Evolutionary conservation across 2,113 vertebrate genomes (phyloP).

Genomic region (Neodontobutis hainanensis): DNA sequence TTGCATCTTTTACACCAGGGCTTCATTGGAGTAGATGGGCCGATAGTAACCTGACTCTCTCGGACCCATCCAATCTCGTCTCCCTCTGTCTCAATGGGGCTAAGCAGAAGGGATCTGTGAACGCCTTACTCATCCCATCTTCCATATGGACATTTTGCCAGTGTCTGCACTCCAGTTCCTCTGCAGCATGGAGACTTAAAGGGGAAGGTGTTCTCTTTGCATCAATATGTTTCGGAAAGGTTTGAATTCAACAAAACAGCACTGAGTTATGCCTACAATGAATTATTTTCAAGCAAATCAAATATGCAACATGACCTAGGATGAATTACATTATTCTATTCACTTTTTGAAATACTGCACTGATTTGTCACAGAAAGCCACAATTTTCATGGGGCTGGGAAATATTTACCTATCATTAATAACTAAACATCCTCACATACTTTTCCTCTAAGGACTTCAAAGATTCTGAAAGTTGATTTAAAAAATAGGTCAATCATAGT

Average conservation of each 20-base stretch:
- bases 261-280: no score
- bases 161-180: slow-evolving; percentile 55
- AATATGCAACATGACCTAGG: no score
- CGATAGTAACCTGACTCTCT: slow-evolving; percentile 77
- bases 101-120: slow-evolving; percentile 74
- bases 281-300: no score
- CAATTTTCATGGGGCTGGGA: no score
- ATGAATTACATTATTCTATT: no score
- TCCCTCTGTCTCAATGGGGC: slow-evolving; percentile 67
- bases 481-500: not conserved
- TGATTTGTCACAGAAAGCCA: no score
- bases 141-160: slow-evolving; percentile 74
- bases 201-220: slow-evolving; percentile 25
- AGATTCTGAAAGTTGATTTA: no score
- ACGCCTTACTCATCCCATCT: slow-evolving; percentile 72
- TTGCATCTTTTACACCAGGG: slow-evolving; percentile 75
- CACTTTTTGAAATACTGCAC: no score
- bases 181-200: slow-evolving; percentile 44
- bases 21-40: slow-evolving; percentile 70
- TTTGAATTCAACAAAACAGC: no score
- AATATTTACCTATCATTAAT: no score
- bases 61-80: slow-evolving; percentile 72
- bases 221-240: not conserved
- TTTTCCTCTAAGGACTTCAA: no score
- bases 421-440: no score